Conservation (phyloP, 1,140 invertebrate species). For the Bombus superbus region DNA sequence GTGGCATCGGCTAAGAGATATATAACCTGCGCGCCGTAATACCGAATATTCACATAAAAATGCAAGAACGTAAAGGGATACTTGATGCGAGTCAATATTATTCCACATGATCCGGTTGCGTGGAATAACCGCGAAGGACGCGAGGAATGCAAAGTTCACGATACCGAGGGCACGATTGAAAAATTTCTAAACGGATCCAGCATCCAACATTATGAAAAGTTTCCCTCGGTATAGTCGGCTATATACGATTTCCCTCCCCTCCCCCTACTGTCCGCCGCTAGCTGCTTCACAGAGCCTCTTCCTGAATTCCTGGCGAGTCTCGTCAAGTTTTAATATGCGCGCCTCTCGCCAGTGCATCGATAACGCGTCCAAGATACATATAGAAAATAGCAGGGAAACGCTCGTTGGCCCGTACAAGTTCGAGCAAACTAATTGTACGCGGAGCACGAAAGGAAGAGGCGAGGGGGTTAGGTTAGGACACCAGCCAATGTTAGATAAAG, state of each 20-base stretch:
- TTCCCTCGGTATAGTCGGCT: conserved; percentile 20
- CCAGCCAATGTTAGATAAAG: not conserved
- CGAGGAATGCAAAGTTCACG: conserved; percentile 49
- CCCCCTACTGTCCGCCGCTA: not conserved
- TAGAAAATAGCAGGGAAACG: conserved; percentile 42
- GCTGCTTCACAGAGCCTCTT: conserved; percentile 19
- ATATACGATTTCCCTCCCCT: conserved; percentile 6
- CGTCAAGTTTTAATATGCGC: conserved; percentile 57
- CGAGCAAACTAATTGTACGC: conserved; percentile 54
- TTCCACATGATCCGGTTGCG: conserved; percentile 31
- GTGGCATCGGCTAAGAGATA: not conserved
- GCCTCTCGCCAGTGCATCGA: conserved; percentile 25
- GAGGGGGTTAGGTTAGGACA: too few species aligned
- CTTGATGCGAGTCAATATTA: conserved; percentile 37
- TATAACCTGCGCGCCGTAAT: not conserved
- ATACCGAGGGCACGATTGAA: conserved; percentile 44
- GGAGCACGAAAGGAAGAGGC: not conserved
- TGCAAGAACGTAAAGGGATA: conserved; percentile 32
- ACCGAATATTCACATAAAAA: conserved; percentile 24
- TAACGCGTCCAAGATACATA: conserved; percentile 45
- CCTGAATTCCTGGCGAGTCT: conserved; percentile 51
- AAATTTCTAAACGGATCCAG: conserved; percentile 52
- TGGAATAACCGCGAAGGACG: conserved; percentile 36
- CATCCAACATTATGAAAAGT: conserved; percentile 53
- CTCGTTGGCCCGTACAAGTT: conserved; percentile 20